phyloP scores from a whole-genome alignment of 53 echinoderm and acorn worm genomes.

The Holothuria leucospilota region DNA sequence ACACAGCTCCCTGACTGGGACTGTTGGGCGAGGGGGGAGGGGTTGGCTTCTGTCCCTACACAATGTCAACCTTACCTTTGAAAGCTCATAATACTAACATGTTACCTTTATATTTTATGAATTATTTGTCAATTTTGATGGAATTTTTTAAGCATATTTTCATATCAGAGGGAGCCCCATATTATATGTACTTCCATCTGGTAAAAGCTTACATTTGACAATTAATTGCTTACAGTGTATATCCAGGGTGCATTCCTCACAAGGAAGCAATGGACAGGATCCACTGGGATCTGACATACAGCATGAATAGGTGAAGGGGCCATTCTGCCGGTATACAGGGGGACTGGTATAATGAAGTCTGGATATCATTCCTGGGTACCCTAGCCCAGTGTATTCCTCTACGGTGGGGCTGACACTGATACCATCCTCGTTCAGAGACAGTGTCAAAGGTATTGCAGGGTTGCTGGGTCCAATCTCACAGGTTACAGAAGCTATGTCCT shows the following conservation, averaged over 20 bases:
- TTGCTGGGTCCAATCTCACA: conserved; percentile 47
- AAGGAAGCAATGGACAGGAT: not conserved
- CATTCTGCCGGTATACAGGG: conserved; percentile 21
- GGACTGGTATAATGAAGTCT: conserved; percentile 15
- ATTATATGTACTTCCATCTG: no score
- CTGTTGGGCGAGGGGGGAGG: no score
- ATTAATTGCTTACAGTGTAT: conserved; percentile 29
- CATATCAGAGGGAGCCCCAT: no score
- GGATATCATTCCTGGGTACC: conserved; percentile 34
- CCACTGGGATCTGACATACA: not conserved
- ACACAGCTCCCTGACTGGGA: no score
- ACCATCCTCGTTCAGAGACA: conserved; percentile 2
- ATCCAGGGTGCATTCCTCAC: conserved; percentile 21
- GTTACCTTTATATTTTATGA: no score
- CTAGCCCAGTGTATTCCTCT: not conserved
- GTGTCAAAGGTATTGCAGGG: conserved; percentile 10
- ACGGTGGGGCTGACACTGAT: not conserved
- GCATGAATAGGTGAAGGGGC: conserved; percentile 32
- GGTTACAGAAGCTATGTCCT: conserved; percentile 33
- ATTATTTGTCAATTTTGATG: no score
- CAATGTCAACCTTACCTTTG: no score
- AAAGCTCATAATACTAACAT: no score
- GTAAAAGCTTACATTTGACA: no score
- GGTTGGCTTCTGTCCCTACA: no score
- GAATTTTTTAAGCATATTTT: no score